Base-by-base conservation (phyloP, 2,797 vertebrate genomes). In the Schizopygopsis malacanthus region DNA sequence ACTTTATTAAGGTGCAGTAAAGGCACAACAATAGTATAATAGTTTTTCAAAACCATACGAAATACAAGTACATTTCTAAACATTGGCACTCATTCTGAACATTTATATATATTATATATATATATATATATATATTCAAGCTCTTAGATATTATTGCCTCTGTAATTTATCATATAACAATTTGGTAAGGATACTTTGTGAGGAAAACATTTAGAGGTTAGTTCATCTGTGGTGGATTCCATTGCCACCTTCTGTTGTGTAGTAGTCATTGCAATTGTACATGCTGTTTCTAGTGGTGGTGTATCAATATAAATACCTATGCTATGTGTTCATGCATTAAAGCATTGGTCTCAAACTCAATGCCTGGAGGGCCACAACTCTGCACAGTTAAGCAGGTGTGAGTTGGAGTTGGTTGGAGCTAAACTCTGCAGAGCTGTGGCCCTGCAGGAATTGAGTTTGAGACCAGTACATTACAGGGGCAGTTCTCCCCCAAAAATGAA, bases 161-260 rank as follows among this genome's bases (percentile, higher is more conserved):
- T 41, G 15, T 41, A 16, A 71, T 79, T 79, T 63, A 50, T 79
- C 41, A 43, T 50, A 41, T 70, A 63, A 71, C 59, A 33, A 79
- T 84, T 50, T 56, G 56, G 63, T 11, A 18, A 18, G 56, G 63
- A 81, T 45, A 56, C 76, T 47, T 28, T 33, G 59, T 22, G 28
- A 69, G n/a, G 25, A 25, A 18, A 61, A 52, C 10, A 59, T 50
- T 52, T 76, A 9, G 54, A 63, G 61, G 76, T 45, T 70, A 52
- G 33, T 37, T 56, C 7, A 56, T 43, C n/a, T 83, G 28, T 20
- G 75, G 50, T 59, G 69, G 47, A 80, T 87, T 87, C 25, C 85
- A 11, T 80, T 88, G 86, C 93, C 92, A 83, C 41, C 91, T 50
- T 88, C 89, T 93, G 93, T 84, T 78, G 8, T 11, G 41, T 52